Evolutionary conservation across 2,797 vertebrate genomes (phyloP), one percentile per base, ranked within the genome.

Genomic region (Poeciliopsis gracilis): DNA sequence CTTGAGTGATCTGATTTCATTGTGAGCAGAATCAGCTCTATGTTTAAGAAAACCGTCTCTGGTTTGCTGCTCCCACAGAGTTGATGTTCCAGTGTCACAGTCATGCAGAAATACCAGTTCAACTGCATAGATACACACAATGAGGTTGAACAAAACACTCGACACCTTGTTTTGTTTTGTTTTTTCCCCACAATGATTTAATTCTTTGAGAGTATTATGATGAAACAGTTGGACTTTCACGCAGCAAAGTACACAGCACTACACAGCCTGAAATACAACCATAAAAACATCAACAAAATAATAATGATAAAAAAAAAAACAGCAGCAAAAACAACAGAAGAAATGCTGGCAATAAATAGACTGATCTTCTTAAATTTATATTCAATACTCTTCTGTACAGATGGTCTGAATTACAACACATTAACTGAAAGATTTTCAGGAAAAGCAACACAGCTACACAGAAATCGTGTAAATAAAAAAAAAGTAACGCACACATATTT

Each of bases 381-480:
- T 91, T 91, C 90, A 90, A 92, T 90, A 93, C 90, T 94, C 87
- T 93, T 96, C 95, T 96, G 94, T 96, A 96, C 95, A 96, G 93
- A 94, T 90, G 91, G 80, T 90, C 86, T 84, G 79, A 93, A 93
- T 91, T 90, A 95, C 94, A 94, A 93, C 91, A 95, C 94, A 95
- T 91, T 90, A 92, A 94, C 84, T 77, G 71, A 93, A 91, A 71
- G 51, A 80, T 73, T 77, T 88, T 78, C 71, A 77, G 86, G 80
- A 78, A 87, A 84, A 89, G 87, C 78, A 90, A 91, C 87, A 92
- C 85, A 28, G 76, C 77, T 83, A 91, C 82, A 86, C 81, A 78
- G 47, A 89, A 91, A 90, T 89, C 63, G 90, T 92, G 92, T 93
- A 91, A 94, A 94, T 92, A 86, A 82, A 92, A 90, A 82, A 81